phyloP scores from a whole-genome alignment of 1,140 invertebrate species.

The Psix sp. region DNA sequence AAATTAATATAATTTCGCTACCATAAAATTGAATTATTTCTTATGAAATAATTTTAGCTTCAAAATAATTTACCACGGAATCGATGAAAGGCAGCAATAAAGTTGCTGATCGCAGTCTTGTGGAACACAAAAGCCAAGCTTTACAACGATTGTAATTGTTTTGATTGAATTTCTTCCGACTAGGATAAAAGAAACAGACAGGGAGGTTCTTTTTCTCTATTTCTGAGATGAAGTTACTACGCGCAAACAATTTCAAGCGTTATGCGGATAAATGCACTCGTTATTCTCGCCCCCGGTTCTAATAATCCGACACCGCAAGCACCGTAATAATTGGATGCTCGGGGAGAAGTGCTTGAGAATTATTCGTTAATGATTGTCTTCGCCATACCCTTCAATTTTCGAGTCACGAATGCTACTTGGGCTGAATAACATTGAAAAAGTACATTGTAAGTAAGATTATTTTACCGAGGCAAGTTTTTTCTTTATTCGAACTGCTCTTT shows the following conservation, averaged over 20 bases:
- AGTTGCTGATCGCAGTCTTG: background rate
- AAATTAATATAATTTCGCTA: no score
- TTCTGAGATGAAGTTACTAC: constrained; percentile 12
- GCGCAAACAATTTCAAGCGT: constrained; percentile 39
- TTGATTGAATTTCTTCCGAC: constrained; percentile 13
- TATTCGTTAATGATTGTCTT: constrained; percentile 37
- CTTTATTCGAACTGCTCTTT: no score
- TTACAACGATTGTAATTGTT: constrained; percentile 4
- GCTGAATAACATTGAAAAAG: constrained; percentile 22
- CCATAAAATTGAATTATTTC: no score
- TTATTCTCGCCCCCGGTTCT: constrained; percentile 33
- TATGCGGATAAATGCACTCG: constrained; percentile 42
- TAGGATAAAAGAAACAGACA: constrained; percentile 18
- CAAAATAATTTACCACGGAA: no score
- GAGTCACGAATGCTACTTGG: constrained; percentile 22
- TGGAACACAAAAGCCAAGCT: constrained; percentile 3
- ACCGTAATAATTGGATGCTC: constrained; percentile 39
- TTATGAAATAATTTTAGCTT: no score
- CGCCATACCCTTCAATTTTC: constrained; percentile 23
- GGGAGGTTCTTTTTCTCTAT: constrained; percentile 17
- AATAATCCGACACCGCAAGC: constrained; percentile 32
- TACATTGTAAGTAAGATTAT: constrained; percentile 16
- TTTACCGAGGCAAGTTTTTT: no score
- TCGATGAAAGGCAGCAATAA: no score
- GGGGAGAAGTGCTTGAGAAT: constrained; percentile 25